These are phyloP conservation scores for Virgularia gustaviana DNA, from an alignment of 92 coral and sea anemone genomes.

Conservation along the genomic window DNA sequence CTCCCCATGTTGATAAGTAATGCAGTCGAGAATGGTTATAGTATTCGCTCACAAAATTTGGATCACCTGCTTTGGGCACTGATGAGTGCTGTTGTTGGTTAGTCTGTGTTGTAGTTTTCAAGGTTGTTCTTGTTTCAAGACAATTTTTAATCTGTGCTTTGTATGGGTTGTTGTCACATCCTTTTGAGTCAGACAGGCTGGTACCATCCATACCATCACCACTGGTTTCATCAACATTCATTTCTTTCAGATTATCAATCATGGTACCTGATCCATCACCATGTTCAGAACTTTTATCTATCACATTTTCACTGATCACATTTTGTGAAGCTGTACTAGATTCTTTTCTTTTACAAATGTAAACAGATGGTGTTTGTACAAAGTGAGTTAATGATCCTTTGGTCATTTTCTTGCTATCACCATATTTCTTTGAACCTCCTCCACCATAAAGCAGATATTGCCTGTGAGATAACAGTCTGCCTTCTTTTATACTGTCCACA, in stretches of 20 bases:
- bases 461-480: constrained; percentile 57
- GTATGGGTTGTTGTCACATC: neutral
- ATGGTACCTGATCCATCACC: neutral
- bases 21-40: constrained; percentile 90
- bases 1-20: constrained; percentile 90
- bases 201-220: neutral
- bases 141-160: neutral
- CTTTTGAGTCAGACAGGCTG: neutral
- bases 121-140: too few relatives aligned
- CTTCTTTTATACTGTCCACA: constrained; percentile 72
- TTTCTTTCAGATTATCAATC: neutral
- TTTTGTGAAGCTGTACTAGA: neutral
- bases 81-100: neutral
- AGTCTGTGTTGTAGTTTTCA: constrained; percentile 5
- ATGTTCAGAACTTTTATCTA: neutral
- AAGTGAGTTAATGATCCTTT: neutral
- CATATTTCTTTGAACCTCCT: constrained; percentile 23
- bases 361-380: neutral
- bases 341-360: neutral
- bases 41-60: constrained; percentile 81
- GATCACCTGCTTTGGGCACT: constrained; percentile 74
- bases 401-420: neutral
- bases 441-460: constrained; percentile 73
- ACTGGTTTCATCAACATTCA: neutral
- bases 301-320: neutral